Base-by-base conservation (phyloP, 92 coral and sea anemone species). In the Porites evermanni region DNA sequence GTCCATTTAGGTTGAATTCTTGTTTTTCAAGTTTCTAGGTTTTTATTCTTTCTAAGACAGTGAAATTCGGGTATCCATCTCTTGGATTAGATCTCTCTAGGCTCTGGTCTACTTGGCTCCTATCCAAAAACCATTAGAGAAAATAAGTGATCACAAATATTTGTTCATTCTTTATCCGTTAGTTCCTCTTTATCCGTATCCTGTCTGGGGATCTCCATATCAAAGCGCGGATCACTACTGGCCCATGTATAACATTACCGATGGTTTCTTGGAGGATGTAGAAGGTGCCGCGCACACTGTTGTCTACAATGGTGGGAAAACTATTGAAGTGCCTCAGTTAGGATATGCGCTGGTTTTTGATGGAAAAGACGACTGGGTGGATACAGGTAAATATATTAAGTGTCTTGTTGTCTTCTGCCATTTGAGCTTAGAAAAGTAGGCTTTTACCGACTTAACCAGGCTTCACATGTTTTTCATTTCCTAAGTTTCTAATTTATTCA, bases 201-300 rank as follows among this genome's bases (percentile, higher is more conserved):
- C 95, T 21, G 84, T 86, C 9, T 94, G 94, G 91, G 98, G 96
- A 54, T 93, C 95, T 12, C 98, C 98, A 12, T 96, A 96, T 78
- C 91, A 94, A 38, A 95, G 93, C 74, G 99, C 99, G 63, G 98
- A 93, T 88, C 98, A 94, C 79, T 96, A 93, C 87, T 96, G 98
- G 99, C 98, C 99, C 6, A 87, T 94, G 88, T 82, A 82, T 20
- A 96, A 96, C 87, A 96, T 96, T 29, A 84, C 95, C 12, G 88
- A 91, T 26, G 90, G 93, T 6, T 17, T 92, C 77, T 38, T 91
- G 19, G 92, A 92, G 2, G 99, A 96, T 54, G 90, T 91, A 24
- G 79, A 89, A 50, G 96, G 96, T 0, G 92, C 94, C 2, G 96
- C 98, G 6, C 99, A 95, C 74, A 91, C 93, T 6, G 74, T 85